Percentiles rank a stretch among this genome's conserved stretches.
These are phyloP conservation scores for Gracilinanus agilis DNA, from an alignment of 2,113 vertebrate species.

Conservation along the genomic window DNA sequence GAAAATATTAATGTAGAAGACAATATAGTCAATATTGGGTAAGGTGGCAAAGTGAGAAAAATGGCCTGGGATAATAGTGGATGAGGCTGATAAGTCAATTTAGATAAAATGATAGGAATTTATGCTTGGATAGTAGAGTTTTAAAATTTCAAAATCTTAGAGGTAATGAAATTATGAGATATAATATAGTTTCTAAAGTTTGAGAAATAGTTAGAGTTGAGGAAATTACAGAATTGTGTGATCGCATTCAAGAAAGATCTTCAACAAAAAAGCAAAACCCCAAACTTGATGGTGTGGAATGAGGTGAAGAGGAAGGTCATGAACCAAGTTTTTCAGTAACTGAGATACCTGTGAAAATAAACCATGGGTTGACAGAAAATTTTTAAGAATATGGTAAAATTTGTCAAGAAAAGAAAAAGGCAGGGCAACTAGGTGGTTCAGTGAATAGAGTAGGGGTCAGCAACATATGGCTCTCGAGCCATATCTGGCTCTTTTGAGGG, in stretches of 20 bases:
- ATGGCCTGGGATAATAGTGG: not conserved
- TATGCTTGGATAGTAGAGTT: not conserved
- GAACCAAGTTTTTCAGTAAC: not conserved
- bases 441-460: too few species aligned
- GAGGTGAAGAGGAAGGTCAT: not conserved
- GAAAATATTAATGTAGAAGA: too few species aligned
- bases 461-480: too few species aligned
- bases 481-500: too few species aligned
- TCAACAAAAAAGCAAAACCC: not conserved
- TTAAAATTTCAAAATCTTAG: not conserved
- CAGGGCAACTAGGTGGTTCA: too few species aligned
- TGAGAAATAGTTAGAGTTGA: not conserved
- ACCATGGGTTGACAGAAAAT: not conserved
- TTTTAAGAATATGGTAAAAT: not conserved
- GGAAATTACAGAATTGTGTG: not conserved
- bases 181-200: not conserved
- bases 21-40: too few species aligned
- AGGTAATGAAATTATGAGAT: not conserved
- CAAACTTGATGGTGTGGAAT: not conserved
- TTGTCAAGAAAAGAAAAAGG: not conserved
- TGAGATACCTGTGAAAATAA: not conserved
- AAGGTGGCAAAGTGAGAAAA: too few species aligned
- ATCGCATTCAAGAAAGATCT: not conserved
- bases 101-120: not conserved
- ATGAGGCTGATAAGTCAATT: not conserved